Percentiles rank a stretch among this genome's conserved stretches.
phyloP scores from a whole-genome alignment of 2,888 invertebrate species.

The Cephus pygmeus region DNA sequence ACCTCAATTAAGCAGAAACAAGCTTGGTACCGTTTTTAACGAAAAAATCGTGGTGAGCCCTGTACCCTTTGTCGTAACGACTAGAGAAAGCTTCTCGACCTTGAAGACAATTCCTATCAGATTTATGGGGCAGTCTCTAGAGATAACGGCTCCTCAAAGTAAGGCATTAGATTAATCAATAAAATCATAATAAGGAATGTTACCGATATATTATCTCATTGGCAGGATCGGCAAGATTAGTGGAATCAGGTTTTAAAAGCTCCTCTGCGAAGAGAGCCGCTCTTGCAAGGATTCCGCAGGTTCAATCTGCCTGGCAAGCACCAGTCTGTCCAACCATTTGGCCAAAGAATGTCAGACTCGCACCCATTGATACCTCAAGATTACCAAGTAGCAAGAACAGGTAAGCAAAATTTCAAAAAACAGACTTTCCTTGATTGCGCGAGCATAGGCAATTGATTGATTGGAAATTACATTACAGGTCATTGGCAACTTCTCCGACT shows the following conservation, averaged over 20 bases:
- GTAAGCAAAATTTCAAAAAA: conserved; percentile 30
- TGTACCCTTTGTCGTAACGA: conserved; percentile 56
- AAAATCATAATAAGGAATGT: neutral
- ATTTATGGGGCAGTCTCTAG: conserved; percentile 46
- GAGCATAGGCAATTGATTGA: neutral
- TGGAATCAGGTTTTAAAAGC: conserved; percentile 36
- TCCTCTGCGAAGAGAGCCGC: conserved; percentile 41
- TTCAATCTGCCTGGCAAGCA: conserved; percentile 57
- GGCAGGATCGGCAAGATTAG: conserved; percentile 34
- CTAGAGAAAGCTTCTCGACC: conserved; percentile 61
- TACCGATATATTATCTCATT: neutral
- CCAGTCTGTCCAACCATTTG: conserved; percentile 52
- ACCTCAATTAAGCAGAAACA: conserved; percentile 51
- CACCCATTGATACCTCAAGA: conserved; percentile 57
- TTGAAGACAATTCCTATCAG: conserved; percentile 57
- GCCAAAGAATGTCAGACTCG: conserved; percentile 59
- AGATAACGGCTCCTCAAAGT: conserved; percentile 48
- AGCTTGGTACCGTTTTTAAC: conserved; percentile 58
- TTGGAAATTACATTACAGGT: conserved; percentile 16
- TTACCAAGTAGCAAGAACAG: conserved; percentile 55
- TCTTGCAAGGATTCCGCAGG: conserved; percentile 41
- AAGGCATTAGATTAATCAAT: conserved; percentile 14
- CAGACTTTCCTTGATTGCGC: neutral
- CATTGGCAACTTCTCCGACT: conserved; percentile 38
- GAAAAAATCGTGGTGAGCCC: conserved; percentile 61